Base-by-base conservation (phyloP, 2,888 invertebrate species). In the Osedax fenrisi region DNA sequence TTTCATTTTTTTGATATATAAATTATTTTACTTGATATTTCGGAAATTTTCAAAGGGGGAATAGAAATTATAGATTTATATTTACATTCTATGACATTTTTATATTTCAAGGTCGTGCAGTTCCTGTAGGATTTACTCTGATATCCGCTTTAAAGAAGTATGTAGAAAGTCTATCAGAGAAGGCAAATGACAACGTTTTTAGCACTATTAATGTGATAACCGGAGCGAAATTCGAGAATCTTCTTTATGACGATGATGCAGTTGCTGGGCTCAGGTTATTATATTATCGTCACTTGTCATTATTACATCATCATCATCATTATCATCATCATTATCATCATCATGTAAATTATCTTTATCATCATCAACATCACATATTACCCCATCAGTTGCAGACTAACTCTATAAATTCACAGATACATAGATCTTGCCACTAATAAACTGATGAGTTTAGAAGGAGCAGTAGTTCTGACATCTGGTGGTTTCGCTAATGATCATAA, bases 121-220 rank as follows among this genome's bases (percentile, higher is more conserved):
- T 76, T 22, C 78, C 78, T 21, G 78, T 78, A 21, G 78, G 78
- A n/a, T 78, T 77, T 74, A 78, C 78, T 17, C 72, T 78, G 5
- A 62, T 77, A 13, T 67, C 41, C 3, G 73, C 77, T 13, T 64
- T 78, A 21, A 72, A 73, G 56, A 78, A 78, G 66, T 72, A 76
- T 56, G 26, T 77, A 3, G 77, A 78, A 26, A 72, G 24, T 27
- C 10, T 41, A 17, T 5, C 41, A 10, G 41, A 41, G 17, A 5
- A 17, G 41, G n/a, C n/a, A n/a, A n/a, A n/a, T n/a, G 41, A 41
- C 5, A 17, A 78, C 21, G 27, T 75, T 26, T 66, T 74, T 21
- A 70, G 72, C 26, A 59, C 26, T 22, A 62, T 78, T 13, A 75
- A 27, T 25, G 61, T 76, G 25, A 21, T 77, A 2, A 72, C 69